Evolutionary conservation across 2,888 invertebrate genomes (phyloP).

Genomic region (Pyrocoelia pectoralis): DNA sequence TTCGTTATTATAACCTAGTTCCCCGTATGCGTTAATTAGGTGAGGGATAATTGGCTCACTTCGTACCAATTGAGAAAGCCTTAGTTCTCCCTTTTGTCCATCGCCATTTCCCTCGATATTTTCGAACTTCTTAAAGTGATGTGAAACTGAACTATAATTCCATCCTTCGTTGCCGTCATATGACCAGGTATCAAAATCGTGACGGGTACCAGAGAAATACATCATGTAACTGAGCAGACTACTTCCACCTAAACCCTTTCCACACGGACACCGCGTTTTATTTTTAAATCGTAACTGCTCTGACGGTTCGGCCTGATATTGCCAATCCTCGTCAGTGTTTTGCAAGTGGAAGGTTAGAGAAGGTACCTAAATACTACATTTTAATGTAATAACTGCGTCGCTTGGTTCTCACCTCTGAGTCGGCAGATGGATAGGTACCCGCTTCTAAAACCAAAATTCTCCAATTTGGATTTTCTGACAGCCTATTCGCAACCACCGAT

Average conservation of each 20-base stretch:
- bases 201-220: constrained; percentile 85
- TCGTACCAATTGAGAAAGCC: too few species aligned
- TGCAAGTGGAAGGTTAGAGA: constrained; percentile 49
- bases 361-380: constrained; percentile 41
- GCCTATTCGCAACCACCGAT: constrained; percentile 60
- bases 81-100: too few species aligned
- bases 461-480: constrained; percentile 56
- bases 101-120: constrained; percentile 12
- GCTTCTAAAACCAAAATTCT: constrained; percentile 55
- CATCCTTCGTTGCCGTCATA: constrained; percentile 83
- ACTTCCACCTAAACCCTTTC: constrained; percentile 85
- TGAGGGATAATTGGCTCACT: constrained; percentile 21
- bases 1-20: constrained; percentile 50
- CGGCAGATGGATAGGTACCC: constrained; percentile 50
- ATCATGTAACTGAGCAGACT: constrained; percentile 91
- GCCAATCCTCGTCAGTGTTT: constrained; percentile 50
- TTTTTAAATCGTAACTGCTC: constrained; percentile 76
- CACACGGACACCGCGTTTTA: constrained; percentile 88
- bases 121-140: constrained; percentile 66
- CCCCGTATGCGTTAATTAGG: constrained; percentile 29
- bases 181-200: constrained; percentile 89
- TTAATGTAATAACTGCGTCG: not conserved
- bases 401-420: constrained; percentile 70
- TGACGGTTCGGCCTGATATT: constrained; percentile 46
- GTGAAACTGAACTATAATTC: constrained; percentile 80